Base-by-base conservation (phyloP, 2,888 invertebrate genomes). In the Nemurella pictetii region DNA sequence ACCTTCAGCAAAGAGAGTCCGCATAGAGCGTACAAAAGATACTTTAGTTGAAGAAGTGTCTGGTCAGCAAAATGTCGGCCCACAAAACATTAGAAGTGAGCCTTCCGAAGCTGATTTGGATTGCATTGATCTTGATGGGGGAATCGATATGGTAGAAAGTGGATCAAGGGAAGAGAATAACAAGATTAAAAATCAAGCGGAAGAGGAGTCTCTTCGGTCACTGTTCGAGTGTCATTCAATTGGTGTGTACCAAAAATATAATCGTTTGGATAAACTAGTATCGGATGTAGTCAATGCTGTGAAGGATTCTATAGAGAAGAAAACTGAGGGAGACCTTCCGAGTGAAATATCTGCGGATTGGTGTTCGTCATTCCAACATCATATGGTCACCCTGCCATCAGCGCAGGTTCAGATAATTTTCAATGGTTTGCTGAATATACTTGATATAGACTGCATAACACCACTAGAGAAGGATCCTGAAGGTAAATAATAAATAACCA, bases 241-340 rank as follows among this genome's bases (percentile, higher is more conserved):
- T 55, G 20, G 2, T 2, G 55, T 55, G 9, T 82, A 28, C 28
- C 15, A n/a, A 27, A 85, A 83, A 83, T 75, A 84, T 15, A 75
- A 80, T 36, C 32, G 84, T 30, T 30, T 85, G 81, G 84, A 85
- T 36, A 85, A 85, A 74, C 74, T 84, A 3, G 74, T 85, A 15
- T 81, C 85, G 25, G 77, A 72, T 25, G 77, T 85, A 15, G 25
- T 85, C 30, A 28, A 9, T n/a, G 25, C 84, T 29, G 27, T 84
- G 26, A 80, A 73, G 28, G 74, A 25, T 36, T 74, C 77, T 36
- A 28, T 85, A 2, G 29, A 28, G 4, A 30, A n/a, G 30, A 84
- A 73, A 25, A 28, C 32, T 5, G 27, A 4, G 25, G 20, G 27
- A 20, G 32, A 30, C 20, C 12, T 85, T 25, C 84, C 85, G 7